Percentiles rank a stretch among this genome's conserved stretches.
These are phyloP conservation scores for Lagria hirta DNA, from an alignment of 2,888 invertebrate genomes.

Conservation along the genomic window DNA sequence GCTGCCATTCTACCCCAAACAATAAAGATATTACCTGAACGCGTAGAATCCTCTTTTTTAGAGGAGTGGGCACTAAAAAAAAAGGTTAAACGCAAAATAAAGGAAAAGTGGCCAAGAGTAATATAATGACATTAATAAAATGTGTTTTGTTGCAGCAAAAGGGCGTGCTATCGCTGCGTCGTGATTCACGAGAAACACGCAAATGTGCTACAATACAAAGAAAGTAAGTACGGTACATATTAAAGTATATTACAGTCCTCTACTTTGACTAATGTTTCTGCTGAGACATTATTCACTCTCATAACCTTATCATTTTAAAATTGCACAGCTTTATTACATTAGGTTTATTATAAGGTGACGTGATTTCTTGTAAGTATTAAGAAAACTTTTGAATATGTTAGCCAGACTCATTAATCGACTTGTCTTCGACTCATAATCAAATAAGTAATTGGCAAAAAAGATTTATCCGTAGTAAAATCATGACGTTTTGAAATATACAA, in stretches of 20 bases:
- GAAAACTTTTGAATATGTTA: no score
- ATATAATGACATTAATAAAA: constrained; percentile 32
- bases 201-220: constrained; percentile 95
- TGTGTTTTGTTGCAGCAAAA: constrained; percentile 67
- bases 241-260: constrained; percentile 10
- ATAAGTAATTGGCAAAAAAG: no score
- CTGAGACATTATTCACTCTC: constrained; percentile 6
- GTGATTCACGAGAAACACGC: constrained; percentile 94
- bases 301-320: constrained; percentile 14
- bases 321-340: constrained; percentile 17
- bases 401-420: no score
- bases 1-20: constrained; percentile 16
- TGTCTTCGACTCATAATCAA: no score
- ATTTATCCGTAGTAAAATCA: no score
- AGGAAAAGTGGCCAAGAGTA: constrained; percentile 19
- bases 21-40: constrained; percentile 25
- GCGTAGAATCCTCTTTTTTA: constrained; percentile 17
- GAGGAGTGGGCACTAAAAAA: constrained; percentile 20
- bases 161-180: constrained; percentile 86
- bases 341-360: constrained; percentile 13
- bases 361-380: constrained; percentile 2
- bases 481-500: no score
- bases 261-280: constrained; percentile 15
- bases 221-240: constrained; percentile 74
- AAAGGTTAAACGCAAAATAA: no score